Evolutionary conservation across 1,140 invertebrate genomes (phyloP), one percentile per base, ranked within the genome.

Genomic region (Sminthurides bifidus): DNA sequence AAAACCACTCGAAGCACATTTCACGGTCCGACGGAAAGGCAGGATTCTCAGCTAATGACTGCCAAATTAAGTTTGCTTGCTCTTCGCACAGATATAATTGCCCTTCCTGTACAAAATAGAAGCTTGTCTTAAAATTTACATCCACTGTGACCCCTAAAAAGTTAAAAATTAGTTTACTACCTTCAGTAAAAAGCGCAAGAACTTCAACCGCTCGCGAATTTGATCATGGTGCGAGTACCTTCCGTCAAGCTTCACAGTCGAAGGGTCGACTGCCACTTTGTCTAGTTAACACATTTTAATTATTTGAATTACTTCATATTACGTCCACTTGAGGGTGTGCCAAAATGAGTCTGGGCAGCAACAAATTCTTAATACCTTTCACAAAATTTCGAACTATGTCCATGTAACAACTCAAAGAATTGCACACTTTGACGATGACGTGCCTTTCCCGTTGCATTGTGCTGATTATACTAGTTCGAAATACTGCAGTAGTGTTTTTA

Each of bases 1-100:
- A 91, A 74, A 97, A 97, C 93, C 93, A 97, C 66, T 92, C 90
- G 73, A 97, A 98, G 73, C 93, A 97, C 3, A 91, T 87, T 72
- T 98, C 93, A 38, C 92, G 78, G 72, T 98, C 94, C 2, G 83
- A 82, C 2, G 83, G 73, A 71, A 92, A 94, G 1, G 92, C 89
- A 6, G 91, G 89, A 67, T 84, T 85, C 70, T 95, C 91, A 14
- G 92, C 91, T 43, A 98, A 75, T 71, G 90, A 94, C 64, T 90
- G 82, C 94, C 94, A 98, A 62, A 98, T 94, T 76, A 93, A 87
- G 70, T 92, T 90, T 1, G 92, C 92, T 76, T 96, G 92, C 68
- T 92, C 87, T 23, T 90, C 87, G 73, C 92, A 95, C 45, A 97
- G 75, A 89, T 91, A 96, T 26, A 97, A 71, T 70, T 93, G 89